Conservation (phyloP, 2,113 vertebrate species). For the Lagopus leucura region DNA sequence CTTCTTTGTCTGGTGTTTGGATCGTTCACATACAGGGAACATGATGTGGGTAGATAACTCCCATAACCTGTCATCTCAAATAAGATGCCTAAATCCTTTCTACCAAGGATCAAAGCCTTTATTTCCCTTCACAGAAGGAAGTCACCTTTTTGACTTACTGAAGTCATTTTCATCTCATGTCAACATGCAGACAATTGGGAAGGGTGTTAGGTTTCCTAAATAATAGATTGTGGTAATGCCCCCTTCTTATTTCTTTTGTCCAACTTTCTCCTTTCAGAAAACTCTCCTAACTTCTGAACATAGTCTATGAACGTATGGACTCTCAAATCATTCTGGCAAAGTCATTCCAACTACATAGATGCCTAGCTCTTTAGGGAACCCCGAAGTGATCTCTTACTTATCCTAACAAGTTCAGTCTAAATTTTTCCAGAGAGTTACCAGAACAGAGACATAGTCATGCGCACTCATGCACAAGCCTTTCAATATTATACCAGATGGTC, state of each 20-base stretch:
- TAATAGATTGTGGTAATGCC: background rate
- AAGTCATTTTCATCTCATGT: background rate
- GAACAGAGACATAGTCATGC: too few relatives aligned
- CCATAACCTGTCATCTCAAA: background rate
- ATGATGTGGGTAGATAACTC: background rate
- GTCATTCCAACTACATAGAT: too few relatives aligned
- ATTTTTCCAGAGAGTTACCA: too few relatives aligned
- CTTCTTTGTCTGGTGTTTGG: background rate
- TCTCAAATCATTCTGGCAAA: too few relatives aligned
- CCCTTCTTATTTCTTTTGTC: background rate
- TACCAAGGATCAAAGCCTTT: background rate
- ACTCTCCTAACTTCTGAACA: background rate
- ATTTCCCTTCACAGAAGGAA: background rate
- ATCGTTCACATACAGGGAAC: background rate
- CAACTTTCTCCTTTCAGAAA: fast-evolving
- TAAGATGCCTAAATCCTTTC: background rate
- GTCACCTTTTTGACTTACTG: background rate
- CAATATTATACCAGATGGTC: too few relatives aligned
- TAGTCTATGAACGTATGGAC: background rate
- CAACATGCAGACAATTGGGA: background rate
- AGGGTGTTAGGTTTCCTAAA: background rate
- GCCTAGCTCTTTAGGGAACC: too few relatives aligned
- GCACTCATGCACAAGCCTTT: too few relatives aligned
- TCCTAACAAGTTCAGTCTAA: too few relatives aligned
- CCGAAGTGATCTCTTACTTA: too few relatives aligned